Percentiles rank a stretch among this genome's conserved stretches.
phyloP scores from a whole-genome alignment of 2,888 invertebrate genomes.

The Ceratothoa steindachneri region DNA sequence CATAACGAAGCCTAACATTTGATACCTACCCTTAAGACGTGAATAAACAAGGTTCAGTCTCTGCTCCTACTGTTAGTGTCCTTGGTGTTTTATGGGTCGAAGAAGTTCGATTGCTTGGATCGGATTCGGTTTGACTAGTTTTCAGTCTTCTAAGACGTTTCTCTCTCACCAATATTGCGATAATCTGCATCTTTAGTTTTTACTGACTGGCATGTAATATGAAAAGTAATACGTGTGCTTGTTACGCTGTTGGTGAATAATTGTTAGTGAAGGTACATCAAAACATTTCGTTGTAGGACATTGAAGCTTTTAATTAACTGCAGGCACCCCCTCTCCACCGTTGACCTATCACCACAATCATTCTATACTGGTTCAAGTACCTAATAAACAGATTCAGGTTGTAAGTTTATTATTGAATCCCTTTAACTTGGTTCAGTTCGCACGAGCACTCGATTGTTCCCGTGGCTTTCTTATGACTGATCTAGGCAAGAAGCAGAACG shows the following conservation, averaged over 20 bases:
- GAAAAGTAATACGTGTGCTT: background rate
- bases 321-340: slow-evolving; percentile 9
- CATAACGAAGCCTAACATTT: background rate
- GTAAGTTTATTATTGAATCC: too few relatives aligned
- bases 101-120: too few relatives aligned
- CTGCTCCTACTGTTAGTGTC: too few relatives aligned
- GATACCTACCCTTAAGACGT: background rate
- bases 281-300: background rate
- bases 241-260: background rate
- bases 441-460: too few relatives aligned
- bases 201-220: background rate
- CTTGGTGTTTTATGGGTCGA: too few relatives aligned
- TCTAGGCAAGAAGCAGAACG: too few relatives aligned
- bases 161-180: background rate
- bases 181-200: background rate
- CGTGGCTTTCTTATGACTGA: too few relatives aligned
- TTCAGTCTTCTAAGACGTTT: too few relatives aligned
- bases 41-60: too few relatives aligned
- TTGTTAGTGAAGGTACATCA: background rate
- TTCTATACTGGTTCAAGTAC: slow-evolving; percentile 8
- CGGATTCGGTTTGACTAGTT: too few relatives aligned
- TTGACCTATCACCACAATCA: background rate
- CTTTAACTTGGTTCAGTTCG: too few relatives aligned
- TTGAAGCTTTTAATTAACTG: background rate
- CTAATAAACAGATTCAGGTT: slow-evolving; percentile 10